A percentile compares a stretch with the other conserved stretches of the same genome.
phyloP scores from a whole-genome alignment of 2,113 vertebrate genomes.

The Tupaia chinensis region DNA sequence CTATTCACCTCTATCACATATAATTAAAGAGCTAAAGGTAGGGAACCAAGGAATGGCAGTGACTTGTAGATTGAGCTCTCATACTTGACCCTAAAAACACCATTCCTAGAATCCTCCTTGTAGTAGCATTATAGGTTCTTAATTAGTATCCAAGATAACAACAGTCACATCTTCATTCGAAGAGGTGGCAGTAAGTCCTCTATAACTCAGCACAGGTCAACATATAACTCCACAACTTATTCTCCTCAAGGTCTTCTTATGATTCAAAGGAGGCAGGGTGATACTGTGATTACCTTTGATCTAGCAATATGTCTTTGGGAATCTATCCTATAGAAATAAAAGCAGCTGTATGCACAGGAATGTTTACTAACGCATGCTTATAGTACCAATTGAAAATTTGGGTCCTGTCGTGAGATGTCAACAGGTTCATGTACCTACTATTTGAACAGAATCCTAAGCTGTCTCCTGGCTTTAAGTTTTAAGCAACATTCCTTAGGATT shows the following conservation, averaged over 20 bases:
- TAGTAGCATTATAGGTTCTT: background rate
- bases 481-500: too few relatives aligned
- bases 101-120: background rate
- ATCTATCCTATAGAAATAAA: background rate
- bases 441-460: too few relatives aligned
- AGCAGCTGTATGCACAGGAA: background rate
- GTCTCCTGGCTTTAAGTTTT: too few relatives aligned
- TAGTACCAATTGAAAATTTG: background rate
- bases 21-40: background rate
- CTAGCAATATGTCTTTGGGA: background rate
- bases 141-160: background rate
- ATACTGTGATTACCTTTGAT: background rate
- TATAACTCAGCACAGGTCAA: background rate
- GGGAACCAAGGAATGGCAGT: background rate
- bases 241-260: background rate
- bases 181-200: background rate
- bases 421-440: too few relatives aligned
- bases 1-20: background rate
- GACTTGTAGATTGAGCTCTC: background rate
- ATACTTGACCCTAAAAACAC: background rate
- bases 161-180: background rate
- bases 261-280: background rate
- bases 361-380: background rate
- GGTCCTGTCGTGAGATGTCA: too few relatives aligned
- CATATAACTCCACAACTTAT: background rate